Base-by-base conservation (phyloP, 2,113 vertebrate species). In the Hydrochoerus hydrochaeris region DNA sequence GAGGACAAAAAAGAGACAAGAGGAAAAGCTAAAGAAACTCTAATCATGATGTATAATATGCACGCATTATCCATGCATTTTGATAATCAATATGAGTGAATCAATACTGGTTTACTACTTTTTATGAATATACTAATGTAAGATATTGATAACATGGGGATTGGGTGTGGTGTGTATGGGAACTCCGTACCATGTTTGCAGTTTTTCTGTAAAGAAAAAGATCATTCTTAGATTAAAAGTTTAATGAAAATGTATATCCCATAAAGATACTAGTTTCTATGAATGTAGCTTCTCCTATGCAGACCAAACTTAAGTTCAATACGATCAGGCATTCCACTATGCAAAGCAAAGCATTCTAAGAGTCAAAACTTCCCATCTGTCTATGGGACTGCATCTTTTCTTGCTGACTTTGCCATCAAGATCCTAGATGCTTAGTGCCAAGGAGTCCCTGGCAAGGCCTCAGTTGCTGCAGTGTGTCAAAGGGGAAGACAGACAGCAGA, bases 381-480 rank as follows among this genome's bases (percentile, higher is more conserved):
- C 0, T 38, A 0, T 13, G 14, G 54, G 54, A 35, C 4, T 16
- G 10, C 49, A 2, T 41, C 22, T 69, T 2, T 4, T 88, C 16
- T 58, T 28, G 57, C 0, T 71, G 63, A 85, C 5, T 65, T 75
- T 73, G 85, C 4, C 60, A 12, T 1, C 3, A n/a, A 65, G 44
- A 35, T 17, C 13, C 4, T 9, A 11, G 65, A 78, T 16, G 3
- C 14, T 1, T 0, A 32, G 46, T 26, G 2, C 12, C 0, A 0
- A 22, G 13, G 1, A 24, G 5, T 3, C 0, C 2, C 35, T 4
- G 17, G 41, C 22, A n/a, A 49, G 46, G 54, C 41, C 63, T 58
- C 13, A 10, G 62, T 65, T 46, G 38, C 10, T 20, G 22, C 41
- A 49, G 3, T 58, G 52, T 11, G 26, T 12, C 1, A 3, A 46